Evolutionary conservation across 2,888 invertebrate species (phyloP).

Genomic region (Microctonus hyperodae): DNA sequence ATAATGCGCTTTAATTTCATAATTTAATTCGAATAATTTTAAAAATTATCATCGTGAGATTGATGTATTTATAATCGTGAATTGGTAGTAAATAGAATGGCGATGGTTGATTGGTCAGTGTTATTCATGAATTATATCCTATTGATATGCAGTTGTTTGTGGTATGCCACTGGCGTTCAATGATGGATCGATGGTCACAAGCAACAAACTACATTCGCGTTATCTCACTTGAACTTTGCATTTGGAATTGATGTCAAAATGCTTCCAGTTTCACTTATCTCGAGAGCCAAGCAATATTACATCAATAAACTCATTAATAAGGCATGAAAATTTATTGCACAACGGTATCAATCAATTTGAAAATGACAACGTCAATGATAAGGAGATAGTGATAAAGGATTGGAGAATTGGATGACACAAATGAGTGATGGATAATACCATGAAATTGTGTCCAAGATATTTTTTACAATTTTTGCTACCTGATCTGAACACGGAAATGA

Average conservation of each 20-base stretch:
- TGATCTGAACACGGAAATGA: neutral
- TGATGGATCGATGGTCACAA: constrained; percentile 45
- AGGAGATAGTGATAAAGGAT: constrained; percentile 7
- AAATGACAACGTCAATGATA: constrained; percentile 19
- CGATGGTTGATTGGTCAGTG: constrained; percentile 29
- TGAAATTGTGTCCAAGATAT: neutral
- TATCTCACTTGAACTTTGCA: constrained; percentile 21
- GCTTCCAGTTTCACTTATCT: constrained; percentile 5
- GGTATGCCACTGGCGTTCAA: constrained; percentile 41
- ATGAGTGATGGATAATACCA: constrained; percentile 25
- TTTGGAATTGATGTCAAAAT: constrained; percentile 13
- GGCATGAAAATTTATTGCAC: constrained; percentile 19
- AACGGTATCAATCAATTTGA: constrained; percentile 25
- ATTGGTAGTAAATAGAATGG: constrained; percentile 41
- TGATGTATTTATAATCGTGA: constrained; percentile 2
- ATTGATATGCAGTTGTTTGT: constrained; percentile 40
- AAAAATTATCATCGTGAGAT: neutral
- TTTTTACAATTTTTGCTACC: neutral
- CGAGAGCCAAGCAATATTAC: constrained; percentile 19
- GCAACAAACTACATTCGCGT: constrained; percentile 25
- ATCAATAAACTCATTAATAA: constrained; percentile 30
- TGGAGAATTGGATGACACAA: constrained; percentile 22
- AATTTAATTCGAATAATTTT: neutral
- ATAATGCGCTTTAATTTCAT: neutral
- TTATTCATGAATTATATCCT: constrained; percentile 7